These are phyloP conservation scores for Axinella damicornis DNA, from an alignment of 37 sponge, comb jelly and placozoan species.

Conservation along the genomic window DNA sequence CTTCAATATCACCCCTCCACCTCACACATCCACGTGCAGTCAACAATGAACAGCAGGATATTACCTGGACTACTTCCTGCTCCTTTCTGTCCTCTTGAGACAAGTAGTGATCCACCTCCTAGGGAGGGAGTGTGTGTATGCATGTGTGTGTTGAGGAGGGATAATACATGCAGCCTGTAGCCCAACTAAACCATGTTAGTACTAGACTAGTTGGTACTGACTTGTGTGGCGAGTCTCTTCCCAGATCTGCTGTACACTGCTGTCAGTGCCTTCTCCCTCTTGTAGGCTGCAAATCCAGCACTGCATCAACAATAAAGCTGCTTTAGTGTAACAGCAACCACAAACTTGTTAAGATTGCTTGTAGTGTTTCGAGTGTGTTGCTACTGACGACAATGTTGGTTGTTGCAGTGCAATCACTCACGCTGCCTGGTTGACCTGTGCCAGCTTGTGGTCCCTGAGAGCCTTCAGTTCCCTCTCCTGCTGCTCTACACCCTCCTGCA, in stretches of 20 bases:
- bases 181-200: too few relatives aligned
- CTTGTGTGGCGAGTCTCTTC: conserved; percentile 59
- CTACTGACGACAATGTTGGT: too few relatives aligned
- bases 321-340: conserved; percentile 20
- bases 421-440: conserved; percentile 67
- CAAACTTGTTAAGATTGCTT: too few relatives aligned
- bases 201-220: neutral
- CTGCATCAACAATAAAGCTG: conserved; percentile 16
- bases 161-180: too few relatives aligned
- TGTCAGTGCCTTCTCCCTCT: conserved; percentile 28
- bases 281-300: conserved; percentile 43
- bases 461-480: conserved; percentile 58
- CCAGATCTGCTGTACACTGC: conserved; percentile 84
- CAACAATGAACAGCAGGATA: neutral
- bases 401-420: conserved; percentile 4
- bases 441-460: conserved; percentile 59
- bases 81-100: conserved; percentile 82
- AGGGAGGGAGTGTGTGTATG: neutral
- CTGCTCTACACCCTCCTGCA: conserved; percentile 35
- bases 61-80: conserved; percentile 69
- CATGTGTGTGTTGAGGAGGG: conserved; percentile 15
- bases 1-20: too few relatives aligned
- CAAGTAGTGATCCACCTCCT: conserved; percentile 77
- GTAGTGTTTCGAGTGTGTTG: too few relatives aligned
- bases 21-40: too few relatives aligned